phyloP scores from a whole-genome alignment of 1,140 invertebrate species.

The Matsumurasca onukii region DNA sequence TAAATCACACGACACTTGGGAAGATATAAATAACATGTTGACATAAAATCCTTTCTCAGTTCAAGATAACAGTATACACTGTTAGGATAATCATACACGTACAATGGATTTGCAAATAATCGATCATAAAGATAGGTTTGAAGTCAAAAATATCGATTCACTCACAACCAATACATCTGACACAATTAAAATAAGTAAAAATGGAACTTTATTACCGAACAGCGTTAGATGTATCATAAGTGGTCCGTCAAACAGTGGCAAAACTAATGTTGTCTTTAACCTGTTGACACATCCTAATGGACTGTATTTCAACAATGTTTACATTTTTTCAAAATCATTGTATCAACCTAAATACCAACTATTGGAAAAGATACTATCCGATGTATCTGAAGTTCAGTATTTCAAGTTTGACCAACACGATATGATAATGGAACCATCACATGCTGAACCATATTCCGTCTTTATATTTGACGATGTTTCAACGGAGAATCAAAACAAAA shows the following conservation, averaged over 20 bases:
- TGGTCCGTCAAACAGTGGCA: slow-evolving; percentile 45
- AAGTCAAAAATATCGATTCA: neutral
- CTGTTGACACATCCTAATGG: slow-evolving; percentile 44
- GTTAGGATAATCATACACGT: neutral
- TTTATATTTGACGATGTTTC: slow-evolving; percentile 48
- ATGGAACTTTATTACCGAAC: slow-evolving; percentile 39
- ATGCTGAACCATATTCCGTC: slow-evolving; percentile 42
- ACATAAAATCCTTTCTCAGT: no score
- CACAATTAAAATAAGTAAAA: slow-evolving; percentile 19
- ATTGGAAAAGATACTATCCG: slow-evolving; percentile 41
- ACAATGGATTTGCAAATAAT: neutral
- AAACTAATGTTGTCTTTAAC: slow-evolving; percentile 46
- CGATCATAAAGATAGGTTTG: neutral
- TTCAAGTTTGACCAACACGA: slow-evolving; percentile 29
- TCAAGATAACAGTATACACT: neutral
- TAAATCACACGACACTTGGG: neutral
- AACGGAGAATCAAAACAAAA: slow-evolving; percentile 45
- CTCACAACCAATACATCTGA: neutral
- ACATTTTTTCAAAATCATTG: slow-evolving; percentile 47
- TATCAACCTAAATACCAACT: slow-evolving; percentile 46
- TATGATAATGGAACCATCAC: slow-evolving; percentile 31
- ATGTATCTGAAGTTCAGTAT: slow-evolving; percentile 36
- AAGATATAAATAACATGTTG: no score
- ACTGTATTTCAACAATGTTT: slow-evolving; percentile 47
- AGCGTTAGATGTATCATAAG: slow-evolving; percentile 42